A percentile compares a stretch with the other conserved stretches of the same genome.
Conservation (phyloP, 2,797 vertebrate genomes). For the Amblyopsis hoosieri region DNA sequence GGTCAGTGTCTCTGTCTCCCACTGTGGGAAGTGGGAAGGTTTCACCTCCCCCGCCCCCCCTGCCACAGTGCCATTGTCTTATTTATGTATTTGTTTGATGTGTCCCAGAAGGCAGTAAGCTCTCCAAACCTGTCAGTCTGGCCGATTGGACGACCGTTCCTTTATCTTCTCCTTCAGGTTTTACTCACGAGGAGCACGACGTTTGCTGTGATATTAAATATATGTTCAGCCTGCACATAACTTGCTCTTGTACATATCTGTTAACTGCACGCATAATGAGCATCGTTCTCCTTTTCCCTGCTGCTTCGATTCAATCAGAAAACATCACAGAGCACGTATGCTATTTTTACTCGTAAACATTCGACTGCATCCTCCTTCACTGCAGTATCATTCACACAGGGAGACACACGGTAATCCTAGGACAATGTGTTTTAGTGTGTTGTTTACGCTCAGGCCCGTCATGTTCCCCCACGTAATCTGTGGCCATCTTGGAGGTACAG, state of each 20-base stretch:
- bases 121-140: constrained; percentile 67
- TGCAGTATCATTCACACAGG: constrained; percentile 37
- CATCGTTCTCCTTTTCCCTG: constrained; percentile 49
- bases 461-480: constrained; percentile 62
- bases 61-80: constrained; percentile 17
- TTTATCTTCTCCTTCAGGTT: constrained; percentile 15
- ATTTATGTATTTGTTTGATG: constrained; percentile 9
- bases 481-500: constrained; percentile 40
- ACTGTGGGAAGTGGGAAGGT: constrained; percentile 5
- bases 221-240: too few relatives aligned
- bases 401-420: constrained; percentile 58
- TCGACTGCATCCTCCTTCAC: constrained; percentile 56
- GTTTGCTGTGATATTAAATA: too few relatives aligned
- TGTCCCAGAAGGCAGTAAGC: constrained; percentile 57
- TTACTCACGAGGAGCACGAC: too few relatives aligned
- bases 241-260: constrained; percentile 29
- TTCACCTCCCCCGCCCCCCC: constrained; percentile 11
- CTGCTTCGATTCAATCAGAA: constrained; percentile 33
- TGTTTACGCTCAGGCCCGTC: constrained; percentile 36
- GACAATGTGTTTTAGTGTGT: constrained; percentile 49
- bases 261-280: constrained; percentile 56
- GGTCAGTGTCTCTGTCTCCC: constrained; percentile 72
- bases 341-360: constrained; percentile 65
- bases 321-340: constrained; percentile 39
- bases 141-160: constrained; percentile 37